Conservation (phyloP, 2,888 invertebrate species). For the Scaptomyza parva region DNA sequence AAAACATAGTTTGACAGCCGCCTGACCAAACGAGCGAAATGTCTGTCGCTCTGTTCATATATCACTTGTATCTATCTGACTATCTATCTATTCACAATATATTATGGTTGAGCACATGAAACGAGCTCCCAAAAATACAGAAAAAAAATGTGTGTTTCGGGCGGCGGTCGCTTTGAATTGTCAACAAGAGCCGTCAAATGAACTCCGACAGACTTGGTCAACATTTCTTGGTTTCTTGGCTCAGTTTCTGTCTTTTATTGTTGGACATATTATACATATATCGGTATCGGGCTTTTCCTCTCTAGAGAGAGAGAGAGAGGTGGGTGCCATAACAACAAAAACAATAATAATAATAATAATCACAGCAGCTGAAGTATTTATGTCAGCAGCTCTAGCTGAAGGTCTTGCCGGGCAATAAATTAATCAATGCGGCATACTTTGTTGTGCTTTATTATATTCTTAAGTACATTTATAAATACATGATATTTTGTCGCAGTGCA, state of each 20-base stretch:
- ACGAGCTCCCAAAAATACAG: slow-evolving; percentile 52
- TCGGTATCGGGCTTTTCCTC: not conserved
- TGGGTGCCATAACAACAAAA: too few relatives aligned
- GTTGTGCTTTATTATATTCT: not conserved
- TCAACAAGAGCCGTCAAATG: slow-evolving; percentile 51
- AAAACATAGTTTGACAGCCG: not conserved
- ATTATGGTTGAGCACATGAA: slow-evolving; percentile 44
- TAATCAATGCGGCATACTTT: slow-evolving; percentile 38
- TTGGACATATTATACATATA: slow-evolving; percentile 6
- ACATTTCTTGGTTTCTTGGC: slow-evolving; percentile 28
- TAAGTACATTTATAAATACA: slow-evolving; percentile 27
- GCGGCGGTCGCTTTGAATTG: slow-evolving; percentile 57
- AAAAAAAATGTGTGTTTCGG: slow-evolving; percentile 5
- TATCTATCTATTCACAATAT: slow-evolving; percentile 70
- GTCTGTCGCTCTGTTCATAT: slow-evolving; percentile 38
- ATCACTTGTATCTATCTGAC: slow-evolving; percentile 43
- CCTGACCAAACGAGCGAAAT: slow-evolving; percentile 20
- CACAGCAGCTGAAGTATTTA: slow-evolving; percentile 75
- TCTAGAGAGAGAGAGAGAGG: too few relatives aligned
- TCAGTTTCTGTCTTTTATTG: slow-evolving; percentile 1
- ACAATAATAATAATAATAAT: slow-evolving; percentile 62
- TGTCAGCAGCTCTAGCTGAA: slow-evolving; percentile 52
- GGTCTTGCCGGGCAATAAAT: slow-evolving; percentile 71
- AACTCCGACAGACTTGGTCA: slow-evolving; percentile 53
- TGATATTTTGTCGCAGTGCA: slow-evolving; percentile 17